Conservation (phyloP, 1,140 invertebrate genomes). For the Sminthurides bifidus region DNA sequence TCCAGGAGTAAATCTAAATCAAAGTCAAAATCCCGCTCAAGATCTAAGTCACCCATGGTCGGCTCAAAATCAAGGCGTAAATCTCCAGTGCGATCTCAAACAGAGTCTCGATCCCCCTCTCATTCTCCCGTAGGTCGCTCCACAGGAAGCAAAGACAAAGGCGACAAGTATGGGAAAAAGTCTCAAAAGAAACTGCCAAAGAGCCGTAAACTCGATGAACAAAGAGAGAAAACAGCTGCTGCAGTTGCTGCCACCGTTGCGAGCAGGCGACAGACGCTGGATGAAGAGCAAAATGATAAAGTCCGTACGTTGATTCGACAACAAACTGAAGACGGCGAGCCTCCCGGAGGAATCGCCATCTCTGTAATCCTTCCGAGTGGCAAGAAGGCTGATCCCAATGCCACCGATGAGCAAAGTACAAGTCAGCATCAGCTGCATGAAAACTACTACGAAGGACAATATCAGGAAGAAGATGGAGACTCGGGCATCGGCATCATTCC, state of each 20-base stretch:
- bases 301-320: no score
- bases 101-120: constrained; percentile 3
- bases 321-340: not conserved
- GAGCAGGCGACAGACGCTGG: not conserved
- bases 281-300: not conserved
- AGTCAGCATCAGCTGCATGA: not conserved
- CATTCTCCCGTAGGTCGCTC: constrained; percentile 1
- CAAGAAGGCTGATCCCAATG: not conserved
- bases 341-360: no score
- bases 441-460: not conserved
- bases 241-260: not conserved
- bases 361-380: not conserved
- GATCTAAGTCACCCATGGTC: constrained; percentile 3
- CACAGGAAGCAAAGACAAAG: not conserved
- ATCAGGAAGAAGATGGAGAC: constrained; percentile 24
- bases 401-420: not conserved
- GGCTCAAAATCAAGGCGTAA: not conserved
- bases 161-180: not conserved
- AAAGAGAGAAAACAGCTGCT: constrained; percentile 2
- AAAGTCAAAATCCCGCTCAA: constrained; percentile 9
- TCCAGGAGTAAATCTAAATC: constrained; percentile 13
- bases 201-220: not conserved
- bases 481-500: constrained; percentile 32
- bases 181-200: constrained; percentile 5
- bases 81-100: constrained; percentile 1